phyloP scores from a whole-genome alignment of 2,888 invertebrate genomes.

The Deladenus siricidicola region DNA sequence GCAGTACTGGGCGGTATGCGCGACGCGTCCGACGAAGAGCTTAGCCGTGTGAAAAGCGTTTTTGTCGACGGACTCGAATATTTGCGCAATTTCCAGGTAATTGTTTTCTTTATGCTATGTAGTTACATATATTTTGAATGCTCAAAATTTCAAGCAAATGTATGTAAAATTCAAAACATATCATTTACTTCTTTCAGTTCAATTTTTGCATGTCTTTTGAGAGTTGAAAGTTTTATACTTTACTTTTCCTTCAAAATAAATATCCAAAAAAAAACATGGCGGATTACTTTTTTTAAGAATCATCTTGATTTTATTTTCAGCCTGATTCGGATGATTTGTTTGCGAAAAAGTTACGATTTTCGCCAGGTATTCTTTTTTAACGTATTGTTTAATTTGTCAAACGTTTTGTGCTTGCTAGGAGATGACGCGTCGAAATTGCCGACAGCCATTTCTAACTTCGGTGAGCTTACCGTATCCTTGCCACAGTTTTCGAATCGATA shows the following conservation, averaged over 20 bases:
- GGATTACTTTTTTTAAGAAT: background rate
- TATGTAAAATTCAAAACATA: too few relatives aligned
- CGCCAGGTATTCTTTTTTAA: conserved; percentile 59
- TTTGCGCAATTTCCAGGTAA: conserved; percentile 78
- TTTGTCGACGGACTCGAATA: conserved; percentile 91
- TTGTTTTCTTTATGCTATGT: too few relatives aligned
- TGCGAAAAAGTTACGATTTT: conserved; percentile 59
- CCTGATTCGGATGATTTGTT: conserved; percentile 61
- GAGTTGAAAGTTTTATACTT: too few relatives aligned
- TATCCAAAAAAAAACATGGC: too few relatives aligned
- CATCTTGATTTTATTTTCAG: conserved; percentile 24
- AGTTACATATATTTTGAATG: too few relatives aligned
- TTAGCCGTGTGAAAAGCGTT: conserved; percentile 83
- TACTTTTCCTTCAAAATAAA: too few relatives aligned
- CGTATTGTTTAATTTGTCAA: background rate
- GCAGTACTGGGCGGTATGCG: conserved; percentile 53
- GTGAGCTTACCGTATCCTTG: conserved; percentile 66
- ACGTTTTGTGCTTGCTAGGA: conserved; percentile 54
- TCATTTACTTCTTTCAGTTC: too few relatives aligned
- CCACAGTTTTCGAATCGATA: conserved; percentile 52
- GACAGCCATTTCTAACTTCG: conserved; percentile 73
- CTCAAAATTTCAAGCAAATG: too few relatives aligned
- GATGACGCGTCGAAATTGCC: conserved; percentile 71
- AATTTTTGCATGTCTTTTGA: too few relatives aligned
- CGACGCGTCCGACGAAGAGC: conserved; percentile 69